phyloP scores from a whole-genome alignment of 1,140 invertebrate genomes.

The Aradophagus sp. region DNA sequence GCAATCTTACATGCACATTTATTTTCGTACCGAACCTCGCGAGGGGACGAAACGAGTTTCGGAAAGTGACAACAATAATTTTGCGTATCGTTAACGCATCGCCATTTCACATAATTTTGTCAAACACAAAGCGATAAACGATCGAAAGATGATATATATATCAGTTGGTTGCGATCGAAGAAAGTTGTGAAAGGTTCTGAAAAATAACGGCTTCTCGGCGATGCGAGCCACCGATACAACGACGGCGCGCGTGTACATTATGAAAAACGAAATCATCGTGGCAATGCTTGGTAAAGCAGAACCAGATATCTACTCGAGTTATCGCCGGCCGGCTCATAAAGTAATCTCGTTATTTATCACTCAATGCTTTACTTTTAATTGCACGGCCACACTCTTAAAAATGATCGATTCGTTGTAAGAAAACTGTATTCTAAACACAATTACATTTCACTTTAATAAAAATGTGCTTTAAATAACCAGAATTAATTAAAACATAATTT shows the following conservation, averaged over 20 bases:
- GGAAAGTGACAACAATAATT: too few species aligned
- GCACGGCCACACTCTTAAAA: too few species aligned
- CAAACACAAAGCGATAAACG: constrained; percentile 26
- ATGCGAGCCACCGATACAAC: constrained; percentile 19
- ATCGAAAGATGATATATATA: constrained; percentile 22
- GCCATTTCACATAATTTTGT: constrained; percentile 19
- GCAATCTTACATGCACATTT: too few species aligned
- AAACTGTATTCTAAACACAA: too few species aligned
- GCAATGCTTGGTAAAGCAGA: constrained; percentile 12
- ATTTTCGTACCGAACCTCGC: too few species aligned
- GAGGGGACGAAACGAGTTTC: too few species aligned
- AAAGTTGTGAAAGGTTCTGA: constrained; percentile 35
- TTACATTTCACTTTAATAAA: too few species aligned
- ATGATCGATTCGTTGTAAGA: too few species aligned
- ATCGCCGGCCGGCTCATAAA: constrained; percentile 19
- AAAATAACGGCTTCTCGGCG: constrained; percentile 33
- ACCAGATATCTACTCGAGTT: constrained; percentile 15
- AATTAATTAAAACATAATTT: too few species aligned
- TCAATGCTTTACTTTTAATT: too few species aligned
- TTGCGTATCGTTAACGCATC: constrained; percentile 2
- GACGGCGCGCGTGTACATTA: constrained; percentile 23
- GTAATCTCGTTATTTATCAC: constrained; percentile 4
- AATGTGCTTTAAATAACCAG: too few species aligned
- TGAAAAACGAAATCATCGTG: constrained; percentile 36
- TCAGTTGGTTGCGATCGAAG: constrained; percentile 16